Percentiles rank a stretch among this genome's conserved stretches.
phyloP scores from a whole-genome alignment of 2,797 vertebrate genomes.

The Sciurus vulgaris region DNA sequence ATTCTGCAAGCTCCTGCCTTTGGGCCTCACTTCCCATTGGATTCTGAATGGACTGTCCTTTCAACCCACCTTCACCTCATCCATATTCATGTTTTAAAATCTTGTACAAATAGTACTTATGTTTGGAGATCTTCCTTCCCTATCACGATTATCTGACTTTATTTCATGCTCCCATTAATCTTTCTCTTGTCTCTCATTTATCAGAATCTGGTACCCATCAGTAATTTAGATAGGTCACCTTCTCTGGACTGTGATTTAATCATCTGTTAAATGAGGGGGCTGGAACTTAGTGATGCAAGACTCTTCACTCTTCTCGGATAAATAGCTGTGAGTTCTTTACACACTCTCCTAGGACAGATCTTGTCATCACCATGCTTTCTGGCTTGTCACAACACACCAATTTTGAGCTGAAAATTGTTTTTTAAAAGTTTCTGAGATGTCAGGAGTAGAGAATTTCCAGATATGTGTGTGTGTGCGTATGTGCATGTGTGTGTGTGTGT shows the following conservation, averaged over 20 bases:
- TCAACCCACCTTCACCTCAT: not conserved
- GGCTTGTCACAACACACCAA: not conserved
- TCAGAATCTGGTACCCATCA: not conserved
- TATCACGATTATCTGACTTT: not conserved
- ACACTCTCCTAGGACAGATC: not conserved
- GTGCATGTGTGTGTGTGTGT: too few relatives aligned
- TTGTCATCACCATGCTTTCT: not conserved
- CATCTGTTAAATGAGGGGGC: not conserved
- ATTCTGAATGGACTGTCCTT: not conserved
- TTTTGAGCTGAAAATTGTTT: constrained; percentile 25
- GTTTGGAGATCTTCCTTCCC: not conserved
- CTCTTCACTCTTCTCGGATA: not conserved
- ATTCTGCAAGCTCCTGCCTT: not conserved
- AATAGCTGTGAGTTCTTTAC: not conserved
- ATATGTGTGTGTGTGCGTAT: not conserved
- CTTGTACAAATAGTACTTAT: not conserved
- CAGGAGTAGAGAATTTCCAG: not conserved
- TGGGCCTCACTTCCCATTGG: not conserved
- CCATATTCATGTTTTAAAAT: not conserved
- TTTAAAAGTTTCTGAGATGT: not conserved
- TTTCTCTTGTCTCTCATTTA: constrained; percentile 21
- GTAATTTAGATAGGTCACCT: constrained; percentile 4
- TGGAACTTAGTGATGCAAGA: not conserved
- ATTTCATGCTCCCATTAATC: not conserved
- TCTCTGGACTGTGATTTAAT: not conserved